Evolutionary conservation across 2,797 vertebrate genomes (phyloP).

Genomic region (Takifugu rubripes): DNA sequence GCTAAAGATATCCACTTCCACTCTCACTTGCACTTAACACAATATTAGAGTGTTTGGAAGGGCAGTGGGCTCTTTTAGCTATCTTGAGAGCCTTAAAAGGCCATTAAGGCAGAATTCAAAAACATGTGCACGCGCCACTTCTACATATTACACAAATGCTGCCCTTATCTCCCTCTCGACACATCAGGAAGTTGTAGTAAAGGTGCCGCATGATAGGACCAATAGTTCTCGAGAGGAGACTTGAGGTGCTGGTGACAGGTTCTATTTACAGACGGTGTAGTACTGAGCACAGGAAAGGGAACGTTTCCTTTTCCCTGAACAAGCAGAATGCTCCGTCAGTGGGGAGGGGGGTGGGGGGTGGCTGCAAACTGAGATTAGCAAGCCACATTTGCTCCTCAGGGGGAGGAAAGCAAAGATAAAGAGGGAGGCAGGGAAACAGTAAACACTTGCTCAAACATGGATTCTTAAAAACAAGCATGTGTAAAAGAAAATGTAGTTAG

Average conservation of each 20-base stretch:
- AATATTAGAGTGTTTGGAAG: too few relatives aligned
- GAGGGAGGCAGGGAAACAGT: constrained; percentile 24
- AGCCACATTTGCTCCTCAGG: constrained; percentile 41
- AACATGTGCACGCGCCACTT: constrained; percentile 12
- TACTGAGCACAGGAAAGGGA: constrained; percentile 62
- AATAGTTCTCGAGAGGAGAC: constrained; percentile 50
- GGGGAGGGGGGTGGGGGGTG: constrained; percentile 43
- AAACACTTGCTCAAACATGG: constrained; percentile 30
- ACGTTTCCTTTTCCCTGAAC: constrained; percentile 67
- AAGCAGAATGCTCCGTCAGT: constrained; percentile 46
- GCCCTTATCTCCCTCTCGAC: constrained; percentile 36
- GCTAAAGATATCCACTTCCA: too few relatives aligned
- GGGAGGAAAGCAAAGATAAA: constrained; percentile 26
- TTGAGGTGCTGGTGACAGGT: constrained; percentile 43
- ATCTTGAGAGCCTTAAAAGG: not conserved
- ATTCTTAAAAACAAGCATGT: constrained; percentile 7
- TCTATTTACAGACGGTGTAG: constrained; percentile 61
- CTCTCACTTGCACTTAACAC: too few relatives aligned
- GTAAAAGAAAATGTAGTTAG: not conserved
- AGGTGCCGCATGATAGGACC: constrained; percentile 49
- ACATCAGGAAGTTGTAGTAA: constrained; percentile 60
- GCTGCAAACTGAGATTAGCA: constrained; percentile 66
- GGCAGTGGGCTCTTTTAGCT: too few relatives aligned
- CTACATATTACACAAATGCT: constrained; percentile 10
- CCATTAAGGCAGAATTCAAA: constrained; percentile 8